Conservation (phyloP, 2,888 invertebrate species). For the Drosophila fungiperda region DNA sequence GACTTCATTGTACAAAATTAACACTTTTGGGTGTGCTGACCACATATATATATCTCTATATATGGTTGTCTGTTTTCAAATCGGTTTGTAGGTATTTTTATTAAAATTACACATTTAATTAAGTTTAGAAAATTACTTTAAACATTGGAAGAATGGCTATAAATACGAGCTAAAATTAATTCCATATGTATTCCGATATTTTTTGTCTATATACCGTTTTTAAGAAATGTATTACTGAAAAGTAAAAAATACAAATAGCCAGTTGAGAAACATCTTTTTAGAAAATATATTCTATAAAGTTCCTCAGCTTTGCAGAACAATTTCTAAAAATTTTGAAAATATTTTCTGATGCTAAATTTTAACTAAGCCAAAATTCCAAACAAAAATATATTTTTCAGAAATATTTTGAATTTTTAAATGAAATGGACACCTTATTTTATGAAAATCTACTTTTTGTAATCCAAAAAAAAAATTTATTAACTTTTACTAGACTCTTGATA, state of each 20-base stretch:
- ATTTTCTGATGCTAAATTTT: background rate
- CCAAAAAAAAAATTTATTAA: background rate
- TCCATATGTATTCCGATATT: fast-evolving
- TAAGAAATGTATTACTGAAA: background rate
- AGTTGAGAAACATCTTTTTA: background rate
- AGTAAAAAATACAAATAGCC: background rate
- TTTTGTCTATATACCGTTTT: background rate
- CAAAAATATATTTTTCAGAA: background rate
- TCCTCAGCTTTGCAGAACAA: background rate
- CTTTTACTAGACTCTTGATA: background rate
- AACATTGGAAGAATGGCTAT: background rate
- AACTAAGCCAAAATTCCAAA: fast-evolving
- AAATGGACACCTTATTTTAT: background rate
- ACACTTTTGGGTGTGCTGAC: slow-evolving; percentile 11
- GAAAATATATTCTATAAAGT: background rate
- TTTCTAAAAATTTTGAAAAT: background rate
- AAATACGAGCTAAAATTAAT: background rate
- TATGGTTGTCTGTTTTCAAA: background rate
- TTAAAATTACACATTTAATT: background rate
- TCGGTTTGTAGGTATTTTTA: background rate
- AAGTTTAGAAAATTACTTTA: background rate
- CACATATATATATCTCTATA: slow-evolving; percentile 1
- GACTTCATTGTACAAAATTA: slow-evolving; percentile 25
- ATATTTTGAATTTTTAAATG: background rate
- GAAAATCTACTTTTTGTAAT: background rate